A percentile compares a stretch with the other conserved stretches of the same genome.
These are phyloP conservation scores for Struthio camelus DNA, from an alignment of 2,113 vertebrate genomes.

Conservation along the genomic window DNA sequence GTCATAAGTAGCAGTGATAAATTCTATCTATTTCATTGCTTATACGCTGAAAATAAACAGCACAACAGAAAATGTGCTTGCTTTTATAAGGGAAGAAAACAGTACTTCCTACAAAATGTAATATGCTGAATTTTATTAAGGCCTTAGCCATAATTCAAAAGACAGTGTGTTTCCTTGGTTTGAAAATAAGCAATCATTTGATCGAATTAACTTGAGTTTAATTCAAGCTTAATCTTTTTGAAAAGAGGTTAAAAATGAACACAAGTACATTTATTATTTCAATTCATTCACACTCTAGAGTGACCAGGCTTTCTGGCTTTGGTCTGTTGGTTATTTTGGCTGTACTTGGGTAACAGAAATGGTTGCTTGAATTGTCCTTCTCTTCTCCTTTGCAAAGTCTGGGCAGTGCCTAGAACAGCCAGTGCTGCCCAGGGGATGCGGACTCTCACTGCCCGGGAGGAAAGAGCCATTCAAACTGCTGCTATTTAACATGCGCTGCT, in stretches of 20 bases:
- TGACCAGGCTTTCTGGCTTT: not conserved
- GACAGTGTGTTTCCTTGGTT: not conserved
- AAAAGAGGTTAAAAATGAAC: not conserved
- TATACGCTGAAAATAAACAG: not conserved
- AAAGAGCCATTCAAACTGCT: not conserved
- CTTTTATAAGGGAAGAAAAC: not conserved
- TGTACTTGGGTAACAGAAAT: not conserved
- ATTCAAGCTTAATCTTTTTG: not conserved
- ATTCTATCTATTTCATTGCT: not conserved
- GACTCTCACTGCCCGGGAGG: not conserved
- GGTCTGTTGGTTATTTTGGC: not conserved
- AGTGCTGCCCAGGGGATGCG: not conserved
- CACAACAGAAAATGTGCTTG: fast-evolving
- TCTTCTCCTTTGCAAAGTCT: not conserved
- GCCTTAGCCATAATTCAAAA: not conserved
- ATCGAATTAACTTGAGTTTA: not conserved
- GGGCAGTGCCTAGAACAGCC: not conserved
- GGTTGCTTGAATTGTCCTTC: not conserved
- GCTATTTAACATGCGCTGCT: too few species aligned
- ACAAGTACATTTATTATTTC: not conserved
- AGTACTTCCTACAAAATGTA: not conserved
- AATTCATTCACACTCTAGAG: not conserved
- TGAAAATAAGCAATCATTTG: not conserved
- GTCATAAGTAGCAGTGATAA: not conserved
- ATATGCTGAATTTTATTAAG: not conserved